These are phyloP conservation scores for Chironomus striatipennis DNA, from an alignment of 1,140 invertebrate species.

Conservation along the genomic window DNA sequence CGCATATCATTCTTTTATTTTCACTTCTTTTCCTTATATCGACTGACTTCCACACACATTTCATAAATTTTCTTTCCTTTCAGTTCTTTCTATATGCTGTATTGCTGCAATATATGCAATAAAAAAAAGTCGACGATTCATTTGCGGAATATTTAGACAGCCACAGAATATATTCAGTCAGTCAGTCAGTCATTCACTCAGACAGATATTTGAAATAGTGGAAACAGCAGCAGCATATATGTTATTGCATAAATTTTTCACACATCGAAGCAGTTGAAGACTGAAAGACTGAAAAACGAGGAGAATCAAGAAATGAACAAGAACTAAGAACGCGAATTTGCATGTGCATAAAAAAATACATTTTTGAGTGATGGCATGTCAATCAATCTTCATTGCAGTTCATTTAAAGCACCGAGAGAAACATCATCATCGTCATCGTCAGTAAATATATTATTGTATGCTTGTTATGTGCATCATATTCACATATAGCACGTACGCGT, in stretches of 20 bases:
- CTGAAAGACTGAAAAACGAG: neutral
- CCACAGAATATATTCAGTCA: neutral
- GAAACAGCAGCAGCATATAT: neutral
- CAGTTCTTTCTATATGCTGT: too few relatives aligned
- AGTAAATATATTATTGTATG: too few relatives aligned
- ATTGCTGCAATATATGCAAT: too few relatives aligned
- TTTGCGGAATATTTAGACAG: slow-evolving; percentile 5
- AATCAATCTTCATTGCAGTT: slow-evolving; percentile 12
- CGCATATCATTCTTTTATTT: neutral
- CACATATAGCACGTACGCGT: too few relatives aligned
- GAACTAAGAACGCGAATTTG: neutral
- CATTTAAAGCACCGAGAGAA: too few relatives aligned
- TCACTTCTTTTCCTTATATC: neutral
- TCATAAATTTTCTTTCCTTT: too few relatives aligned
- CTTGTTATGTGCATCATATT: too few relatives aligned
- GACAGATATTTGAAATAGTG: neutral
- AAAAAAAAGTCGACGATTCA: neutral
- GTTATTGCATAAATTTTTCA: neutral
- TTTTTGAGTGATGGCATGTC: slow-evolving; percentile 18
- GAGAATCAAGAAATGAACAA: too few relatives aligned
- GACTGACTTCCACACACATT: neutral
- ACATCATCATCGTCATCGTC: too few relatives aligned
- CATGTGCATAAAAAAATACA: slow-evolving; percentile 4
- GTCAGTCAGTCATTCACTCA: neutral
- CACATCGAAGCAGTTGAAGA: neutral